phyloP scores from a whole-genome alignment of 1,140 invertebrate species.

The Trichonephila clavipes region DNA sequence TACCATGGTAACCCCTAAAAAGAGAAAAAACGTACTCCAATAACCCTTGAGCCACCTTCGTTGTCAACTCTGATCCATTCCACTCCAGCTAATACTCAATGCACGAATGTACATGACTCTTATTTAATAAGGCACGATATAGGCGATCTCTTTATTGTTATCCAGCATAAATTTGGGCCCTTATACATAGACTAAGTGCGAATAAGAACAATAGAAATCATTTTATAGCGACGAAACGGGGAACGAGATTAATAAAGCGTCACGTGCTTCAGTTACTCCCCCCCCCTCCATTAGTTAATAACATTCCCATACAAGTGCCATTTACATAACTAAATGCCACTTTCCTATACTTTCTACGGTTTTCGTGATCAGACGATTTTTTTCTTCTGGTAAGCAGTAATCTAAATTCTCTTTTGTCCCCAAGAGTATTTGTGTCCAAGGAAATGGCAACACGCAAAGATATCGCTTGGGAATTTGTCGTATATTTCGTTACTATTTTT shows the following conservation, averaged over 20 bases:
- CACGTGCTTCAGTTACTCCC: neutral
- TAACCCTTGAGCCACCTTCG: neutral
- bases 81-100: neutral
- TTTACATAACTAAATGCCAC: neutral
- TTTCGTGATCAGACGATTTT: neutral
- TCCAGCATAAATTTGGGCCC: neutral
- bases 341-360: neutral
- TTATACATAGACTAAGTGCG: neutral
- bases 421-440: conserved; percentile 10
- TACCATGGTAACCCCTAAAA: no score
- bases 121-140: neutral
- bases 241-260: neutral
- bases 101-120: neutral
- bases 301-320: neutral
- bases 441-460: conserved; percentile 29
- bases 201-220: neutral
- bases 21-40: no score
- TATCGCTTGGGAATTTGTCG: conserved; percentile 24
- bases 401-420: conserved; percentile 37
- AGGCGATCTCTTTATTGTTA: neutral
- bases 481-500: neutral
- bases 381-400: neutral
- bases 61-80: neutral
- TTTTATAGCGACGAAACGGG: neutral
- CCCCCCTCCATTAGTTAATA: neutral